Evolutionary conservation across 2,797 vertebrate species (phyloP), one percentile per base, ranked within the genome.

Genomic region (Amblyraja radiata): DNA sequence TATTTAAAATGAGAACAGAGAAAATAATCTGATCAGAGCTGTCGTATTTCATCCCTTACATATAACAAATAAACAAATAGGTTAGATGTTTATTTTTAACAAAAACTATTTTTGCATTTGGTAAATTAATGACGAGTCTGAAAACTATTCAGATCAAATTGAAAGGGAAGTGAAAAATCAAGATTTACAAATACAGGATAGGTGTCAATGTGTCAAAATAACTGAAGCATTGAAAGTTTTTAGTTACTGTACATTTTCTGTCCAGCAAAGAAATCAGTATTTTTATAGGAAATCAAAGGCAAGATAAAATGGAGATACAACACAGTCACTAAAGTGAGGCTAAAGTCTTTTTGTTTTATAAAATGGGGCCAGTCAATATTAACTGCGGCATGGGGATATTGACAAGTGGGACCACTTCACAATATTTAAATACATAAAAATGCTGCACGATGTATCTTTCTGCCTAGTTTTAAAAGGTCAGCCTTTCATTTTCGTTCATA

Each of bases 361-460:
- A 92, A 91, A 54, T 28, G 39, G 23, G 25, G 76, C 76, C 14
- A 39, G 13, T 76, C 13, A 18, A 14, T 25, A 92, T 14, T 21
- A 88, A 76, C 71, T 76, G 36, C 71, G 76, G 71, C 90, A 54
- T 16, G 23, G 68, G 25, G 71, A 76, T 5, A 73, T 11, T 54
- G 90, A 76, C 71, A 92, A 92, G 90, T 92, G 71, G 36, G 90
- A 39, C 90, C 25, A 76, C 46, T 58, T n/a, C 71, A 92, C 73
- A 88, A 68, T 32, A 13, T 46, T 9, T 36, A 73, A 23, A 46
- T 23, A 54, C 36, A 54, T 32, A 23, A 54, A 36, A 91, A 36
- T 88, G 32, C 84, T 32, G 84, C 8, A 36, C 6, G 6, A 7
- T n/a, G 58, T 65, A 88, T 65, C 13, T 14, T 68, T 88, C 84